Percentiles rank a stretch among this genome's conserved stretches.
Conservation (phyloP, 2,888 invertebrate genomes). For the Adelognathus sp. region DNA sequence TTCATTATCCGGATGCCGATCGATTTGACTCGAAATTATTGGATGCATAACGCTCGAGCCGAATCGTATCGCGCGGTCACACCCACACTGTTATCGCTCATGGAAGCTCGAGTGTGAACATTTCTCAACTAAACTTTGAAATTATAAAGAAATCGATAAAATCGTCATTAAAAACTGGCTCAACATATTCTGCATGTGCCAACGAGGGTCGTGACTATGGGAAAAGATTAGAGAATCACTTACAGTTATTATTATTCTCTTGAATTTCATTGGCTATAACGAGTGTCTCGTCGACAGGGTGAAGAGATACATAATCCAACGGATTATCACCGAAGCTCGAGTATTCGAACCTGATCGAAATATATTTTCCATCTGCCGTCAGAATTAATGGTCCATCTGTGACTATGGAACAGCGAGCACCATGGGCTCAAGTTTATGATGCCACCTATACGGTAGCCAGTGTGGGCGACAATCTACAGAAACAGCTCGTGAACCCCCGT, state of each 20-base stretch:
- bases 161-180: no score
- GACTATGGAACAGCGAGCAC: background rate
- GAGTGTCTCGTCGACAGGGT: no score
- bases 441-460: background rate
- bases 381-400: background rate
- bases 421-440: background rate
- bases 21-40: slow-evolving; percentile 34
- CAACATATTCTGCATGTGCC: no score
- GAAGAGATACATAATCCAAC: no score
- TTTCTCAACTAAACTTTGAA: background rate
- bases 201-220: no score
- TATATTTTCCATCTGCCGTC: no score
- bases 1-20: slow-evolving; percentile 54
- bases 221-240: no score
- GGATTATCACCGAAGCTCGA: no score
- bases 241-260: no score
- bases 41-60: background rate
- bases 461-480: background rate
- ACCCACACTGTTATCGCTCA: background rate
- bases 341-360: no score
- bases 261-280: no score
- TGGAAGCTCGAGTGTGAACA: background rate
- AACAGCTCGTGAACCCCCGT: background rate
- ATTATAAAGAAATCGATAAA: no score
- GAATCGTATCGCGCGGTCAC: background rate